These are phyloP conservation scores for Zingel zingel DNA, from an alignment of 2,113 vertebrate genomes.

Conservation along the genomic window DNA sequence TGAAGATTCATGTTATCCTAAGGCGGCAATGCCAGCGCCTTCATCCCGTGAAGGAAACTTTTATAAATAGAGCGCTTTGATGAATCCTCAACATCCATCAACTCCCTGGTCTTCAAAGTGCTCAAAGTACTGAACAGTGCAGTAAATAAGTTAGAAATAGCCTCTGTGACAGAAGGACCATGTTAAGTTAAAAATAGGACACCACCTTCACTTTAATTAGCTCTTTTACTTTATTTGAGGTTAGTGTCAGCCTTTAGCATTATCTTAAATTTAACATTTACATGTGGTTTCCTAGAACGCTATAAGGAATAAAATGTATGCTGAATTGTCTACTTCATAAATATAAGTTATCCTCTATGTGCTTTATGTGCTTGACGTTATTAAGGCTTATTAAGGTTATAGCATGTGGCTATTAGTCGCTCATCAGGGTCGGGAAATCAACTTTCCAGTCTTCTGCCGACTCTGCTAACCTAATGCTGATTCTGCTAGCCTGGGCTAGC, in stretches of 20 bases:
- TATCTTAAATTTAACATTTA: conserved; percentile 20
- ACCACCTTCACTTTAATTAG: conserved; percentile 36
- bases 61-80: conserved; percentile 62
- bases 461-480: too few species aligned
- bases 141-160: conserved; percentile 63
- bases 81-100: conserved; percentile 53
- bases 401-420: too few species aligned
- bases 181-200: conserved; percentile 59
- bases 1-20: conserved; percentile 28
- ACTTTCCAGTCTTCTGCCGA: too few species aligned
- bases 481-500: too few species aligned
- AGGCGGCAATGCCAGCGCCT: conserved; percentile 11
- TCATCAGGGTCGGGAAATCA: too few species aligned
- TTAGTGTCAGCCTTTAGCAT: conserved; percentile 30
- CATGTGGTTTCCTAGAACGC: too few species aligned
- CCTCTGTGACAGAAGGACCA: conserved; percentile 43
- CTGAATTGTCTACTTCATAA: too few species aligned
- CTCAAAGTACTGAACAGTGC: conserved; percentile 28
- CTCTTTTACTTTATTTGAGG: conserved; percentile 37
- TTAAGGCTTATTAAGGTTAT: too few species aligned
- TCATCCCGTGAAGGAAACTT: conserved; percentile 27
- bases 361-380: too few species aligned
- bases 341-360: too few species aligned
- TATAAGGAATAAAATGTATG: too few species aligned
- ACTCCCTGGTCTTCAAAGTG: conserved; percentile 46